Evolutionary conservation across 2,888 invertebrate species (phyloP).

Genomic region (Lymantria dispar): DNA sequence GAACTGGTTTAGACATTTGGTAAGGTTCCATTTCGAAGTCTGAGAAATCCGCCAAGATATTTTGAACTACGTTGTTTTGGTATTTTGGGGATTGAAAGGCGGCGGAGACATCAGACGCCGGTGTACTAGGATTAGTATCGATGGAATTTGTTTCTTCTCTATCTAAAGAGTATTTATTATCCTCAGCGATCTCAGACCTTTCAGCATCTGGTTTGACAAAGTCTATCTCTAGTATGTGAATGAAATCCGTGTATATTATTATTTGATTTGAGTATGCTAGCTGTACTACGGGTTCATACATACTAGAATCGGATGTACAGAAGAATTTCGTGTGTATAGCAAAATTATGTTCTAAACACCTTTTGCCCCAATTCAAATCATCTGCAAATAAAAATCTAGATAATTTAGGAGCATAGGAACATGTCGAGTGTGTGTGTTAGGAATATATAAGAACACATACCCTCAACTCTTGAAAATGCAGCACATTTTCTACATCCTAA

Average conservation of each 20-base stretch:
- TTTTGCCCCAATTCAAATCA: conserved; percentile 84
- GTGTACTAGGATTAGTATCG: conserved; percentile 62
- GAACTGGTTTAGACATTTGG: conserved; percentile 67
- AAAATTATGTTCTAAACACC: conserved; percentile 94
- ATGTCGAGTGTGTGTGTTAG: not conserved
- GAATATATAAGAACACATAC: conserved; percentile 36
- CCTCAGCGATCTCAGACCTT: conserved; percentile 50
- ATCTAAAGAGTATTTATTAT: conserved; percentile 60
- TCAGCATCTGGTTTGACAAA: conserved; percentile 72
- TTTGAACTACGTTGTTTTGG: conserved; percentile 81
- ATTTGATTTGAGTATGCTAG: conserved; percentile 88
- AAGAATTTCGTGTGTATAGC: conserved; percentile 96
- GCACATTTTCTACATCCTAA: conserved; percentile 85
- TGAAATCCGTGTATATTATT: conserved; percentile 92
- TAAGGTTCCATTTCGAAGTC: conserved; percentile 82
- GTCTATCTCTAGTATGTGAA: conserved; percentile 88
- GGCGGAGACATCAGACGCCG: conserved; percentile 65
- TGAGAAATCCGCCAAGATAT: conserved; percentile 84
- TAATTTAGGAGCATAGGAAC: not conserved
- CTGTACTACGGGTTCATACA: conserved; percentile 87
- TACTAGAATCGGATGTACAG: conserved; percentile 92
- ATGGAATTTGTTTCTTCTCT: conserved; percentile 62
- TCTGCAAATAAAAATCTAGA: conserved; percentile 41
- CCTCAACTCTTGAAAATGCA: conserved; percentile 75
- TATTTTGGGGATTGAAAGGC: conserved; percentile 77